A percentile compares a stretch with the other conserved stretches of the same genome.
Conservation (phyloP, 2,113 vertebrate genomes). For the Calyptomena viridis region DNA sequence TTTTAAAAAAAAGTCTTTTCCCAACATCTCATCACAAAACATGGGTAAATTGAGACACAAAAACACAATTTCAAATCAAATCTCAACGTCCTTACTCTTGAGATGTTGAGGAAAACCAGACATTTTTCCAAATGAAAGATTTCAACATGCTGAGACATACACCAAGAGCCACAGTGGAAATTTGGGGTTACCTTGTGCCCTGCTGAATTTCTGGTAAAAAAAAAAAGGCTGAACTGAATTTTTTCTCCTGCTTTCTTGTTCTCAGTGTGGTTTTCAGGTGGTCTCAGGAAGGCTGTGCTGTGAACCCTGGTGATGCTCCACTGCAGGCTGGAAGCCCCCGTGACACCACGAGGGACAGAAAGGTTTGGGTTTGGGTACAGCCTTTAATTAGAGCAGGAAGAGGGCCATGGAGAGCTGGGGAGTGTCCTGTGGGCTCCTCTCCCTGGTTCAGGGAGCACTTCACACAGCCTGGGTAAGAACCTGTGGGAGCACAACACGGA, state of each 20-base stretch:
- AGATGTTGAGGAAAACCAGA: neutral
- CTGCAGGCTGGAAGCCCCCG: neutral
- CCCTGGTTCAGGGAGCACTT: neutral
- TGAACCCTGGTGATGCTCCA: neutral
- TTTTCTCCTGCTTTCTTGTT: neutral
- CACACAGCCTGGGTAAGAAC: neutral
- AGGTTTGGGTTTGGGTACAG: neutral
- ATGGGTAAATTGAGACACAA: neutral
- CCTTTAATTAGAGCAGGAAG: neutral
- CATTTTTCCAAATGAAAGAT: neutral
- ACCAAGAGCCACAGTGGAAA: neutral
- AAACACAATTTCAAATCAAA: neutral
- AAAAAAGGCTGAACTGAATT: neutral
- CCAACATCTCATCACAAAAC: neutral
- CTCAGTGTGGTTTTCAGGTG: neutral
- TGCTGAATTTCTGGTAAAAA: neutral
- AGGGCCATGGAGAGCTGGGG: neutral
- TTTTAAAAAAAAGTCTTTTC: neutral
- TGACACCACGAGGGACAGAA: neutral
- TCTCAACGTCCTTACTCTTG: neutral
- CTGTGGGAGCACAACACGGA: neutral
- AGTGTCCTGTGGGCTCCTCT: neutral
- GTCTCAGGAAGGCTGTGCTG: neutral
- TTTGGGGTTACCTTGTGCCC: neutral
- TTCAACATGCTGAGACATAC: neutral